phyloP scores from a whole-genome alignment of 2,113 vertebrate genomes.

The Lynx canadensis region DNA sequence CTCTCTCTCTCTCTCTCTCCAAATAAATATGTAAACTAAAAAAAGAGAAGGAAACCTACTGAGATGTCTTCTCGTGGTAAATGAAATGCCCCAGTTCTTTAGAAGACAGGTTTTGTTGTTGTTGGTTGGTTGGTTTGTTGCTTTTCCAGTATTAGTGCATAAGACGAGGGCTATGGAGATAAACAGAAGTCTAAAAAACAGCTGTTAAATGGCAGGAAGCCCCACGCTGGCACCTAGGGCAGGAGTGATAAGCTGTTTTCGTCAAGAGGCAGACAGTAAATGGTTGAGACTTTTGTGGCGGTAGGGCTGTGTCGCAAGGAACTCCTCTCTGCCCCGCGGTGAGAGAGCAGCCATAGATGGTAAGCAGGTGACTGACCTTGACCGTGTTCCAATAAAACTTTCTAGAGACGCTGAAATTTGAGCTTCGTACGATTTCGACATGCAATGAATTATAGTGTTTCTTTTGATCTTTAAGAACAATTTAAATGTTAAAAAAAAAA shows the following conservation, averaged over 20 bases:
- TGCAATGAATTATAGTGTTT: not conserved
- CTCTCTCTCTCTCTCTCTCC: no score
- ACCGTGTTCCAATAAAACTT: not conserved
- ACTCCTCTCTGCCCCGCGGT: accelerated
- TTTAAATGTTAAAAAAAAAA: not conserved
- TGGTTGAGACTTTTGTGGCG: accelerated
- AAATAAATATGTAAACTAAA: no score
- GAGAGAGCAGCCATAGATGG: not conserved
- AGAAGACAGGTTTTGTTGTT: not conserved
- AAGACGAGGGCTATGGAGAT: not conserved
- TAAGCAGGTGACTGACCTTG: accelerated
- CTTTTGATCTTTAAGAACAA: not conserved
- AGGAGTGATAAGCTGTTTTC: not conserved
- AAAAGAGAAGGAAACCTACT: no score
- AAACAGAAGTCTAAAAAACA: not conserved
- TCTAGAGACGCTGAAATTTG: not conserved
- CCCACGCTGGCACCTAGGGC: not conserved
- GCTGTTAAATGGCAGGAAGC: not conserved
- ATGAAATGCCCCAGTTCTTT: not conserved
- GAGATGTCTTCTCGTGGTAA: not conserved
- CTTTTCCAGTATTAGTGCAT: accelerated
- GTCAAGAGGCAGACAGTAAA: accelerated
- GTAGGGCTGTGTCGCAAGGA: accelerated
- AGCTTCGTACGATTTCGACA: not conserved
- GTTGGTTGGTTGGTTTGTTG: not conserved